Evolutionary conservation across 2,797 vertebrate species (phyloP).

Genomic region (Pangasius mekongensis): DNA sequence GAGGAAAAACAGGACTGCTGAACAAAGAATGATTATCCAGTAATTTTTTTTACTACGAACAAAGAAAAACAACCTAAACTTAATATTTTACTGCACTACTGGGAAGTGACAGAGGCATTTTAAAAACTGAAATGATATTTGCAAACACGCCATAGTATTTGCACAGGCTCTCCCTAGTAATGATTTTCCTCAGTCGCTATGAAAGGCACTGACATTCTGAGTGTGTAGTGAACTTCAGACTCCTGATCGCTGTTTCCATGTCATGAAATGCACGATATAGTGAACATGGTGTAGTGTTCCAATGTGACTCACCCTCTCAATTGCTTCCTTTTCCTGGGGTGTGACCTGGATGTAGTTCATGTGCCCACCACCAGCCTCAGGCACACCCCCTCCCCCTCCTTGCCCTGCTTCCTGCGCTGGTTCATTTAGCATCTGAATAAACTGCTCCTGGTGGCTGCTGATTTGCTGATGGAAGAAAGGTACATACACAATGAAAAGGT

Average conservation of each 20-base stretch:
- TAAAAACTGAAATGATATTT: neutral
- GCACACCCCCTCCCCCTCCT: constrained; percentile 70
- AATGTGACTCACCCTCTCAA: constrained; percentile 86
- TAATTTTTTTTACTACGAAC: neutral
- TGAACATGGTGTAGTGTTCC: neutral
- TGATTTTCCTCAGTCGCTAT: neutral
- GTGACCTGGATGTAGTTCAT: constrained; percentile 98
- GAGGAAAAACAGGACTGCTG: neutral
- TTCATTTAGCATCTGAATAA: constrained; percentile 97
- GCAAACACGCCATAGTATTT: neutral
- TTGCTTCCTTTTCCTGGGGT: constrained; percentile 97
- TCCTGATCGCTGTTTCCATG: neutral
- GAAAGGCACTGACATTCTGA: neutral
- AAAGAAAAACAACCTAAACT: neutral
- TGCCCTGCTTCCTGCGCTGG: constrained; percentile 84
- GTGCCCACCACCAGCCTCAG: constrained; percentile 81
- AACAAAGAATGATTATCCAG: neutral
- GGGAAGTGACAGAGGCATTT: neutral
- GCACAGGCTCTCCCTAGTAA: neutral
- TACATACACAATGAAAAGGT: neutral
- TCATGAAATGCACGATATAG: too few relatives aligned
- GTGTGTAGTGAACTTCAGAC: neutral
- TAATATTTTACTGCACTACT: neutral
- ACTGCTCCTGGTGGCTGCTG: constrained; percentile 94
- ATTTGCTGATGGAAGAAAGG: constrained; percentile 80